phyloP scores from a whole-genome alignment of 1,140 invertebrate genomes.

The Chionoecetes opilio region DNA sequence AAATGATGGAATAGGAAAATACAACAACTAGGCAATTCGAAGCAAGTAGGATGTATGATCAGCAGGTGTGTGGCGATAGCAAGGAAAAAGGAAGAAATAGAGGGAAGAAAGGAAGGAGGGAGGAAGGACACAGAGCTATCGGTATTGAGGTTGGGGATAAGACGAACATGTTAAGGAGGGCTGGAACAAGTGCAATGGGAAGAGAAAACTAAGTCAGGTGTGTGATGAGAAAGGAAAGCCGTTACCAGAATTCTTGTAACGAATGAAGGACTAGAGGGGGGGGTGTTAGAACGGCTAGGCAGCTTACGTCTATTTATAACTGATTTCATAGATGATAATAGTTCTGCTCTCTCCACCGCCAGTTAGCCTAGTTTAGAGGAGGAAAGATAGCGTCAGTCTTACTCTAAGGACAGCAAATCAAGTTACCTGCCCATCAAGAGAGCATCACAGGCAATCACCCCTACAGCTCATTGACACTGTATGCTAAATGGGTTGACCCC shows the following conservation, averaged over 20 bases:
- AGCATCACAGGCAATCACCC: no score
- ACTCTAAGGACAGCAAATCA: no score
- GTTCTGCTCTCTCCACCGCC: no score
- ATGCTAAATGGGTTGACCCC: no score
- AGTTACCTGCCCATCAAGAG: no score
- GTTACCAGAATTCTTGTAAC: neutral
- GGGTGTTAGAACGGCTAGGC: neutral
- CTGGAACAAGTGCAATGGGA: neutral
- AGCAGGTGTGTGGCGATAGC: neutral
- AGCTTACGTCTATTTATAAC: no score
- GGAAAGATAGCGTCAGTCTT: no score
- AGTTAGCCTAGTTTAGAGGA: no score
- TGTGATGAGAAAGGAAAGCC: neutral
- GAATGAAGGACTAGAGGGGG: neutral
- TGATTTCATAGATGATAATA: no score
- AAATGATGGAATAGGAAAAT: neutral
- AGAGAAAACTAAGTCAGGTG: neutral
- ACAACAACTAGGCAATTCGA: neutral
- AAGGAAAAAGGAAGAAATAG: neutral
- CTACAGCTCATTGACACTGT: no score
- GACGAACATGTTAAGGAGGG: neutral
- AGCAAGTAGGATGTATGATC: neutral
- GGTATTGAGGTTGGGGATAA: constrained; percentile 1
- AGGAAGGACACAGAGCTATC: neutral
- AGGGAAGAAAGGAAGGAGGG: neutral